Conservation (phyloP, 2,888 invertebrate species). For the Chymomyza amoena region DNA sequence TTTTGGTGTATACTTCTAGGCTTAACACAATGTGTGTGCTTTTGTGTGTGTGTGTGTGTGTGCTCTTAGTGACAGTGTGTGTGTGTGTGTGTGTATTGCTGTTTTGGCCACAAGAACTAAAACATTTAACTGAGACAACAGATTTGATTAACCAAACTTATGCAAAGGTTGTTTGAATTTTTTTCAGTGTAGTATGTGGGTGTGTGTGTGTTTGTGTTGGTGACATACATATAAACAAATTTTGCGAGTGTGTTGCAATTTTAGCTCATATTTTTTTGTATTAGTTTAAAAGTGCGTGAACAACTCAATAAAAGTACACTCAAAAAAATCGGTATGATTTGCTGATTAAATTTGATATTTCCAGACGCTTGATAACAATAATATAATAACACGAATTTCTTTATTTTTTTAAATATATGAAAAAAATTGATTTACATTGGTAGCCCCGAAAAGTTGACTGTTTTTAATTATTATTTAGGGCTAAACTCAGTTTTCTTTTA, state of each 20-base stretch:
- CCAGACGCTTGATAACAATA: not conserved
- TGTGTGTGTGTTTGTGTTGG: not conserved
- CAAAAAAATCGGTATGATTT: not conserved
- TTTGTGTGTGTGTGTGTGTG: not conserved
- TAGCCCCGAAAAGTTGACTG: too few relatives aligned
- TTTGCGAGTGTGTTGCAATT: not conserved
- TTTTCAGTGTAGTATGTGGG: not conserved
- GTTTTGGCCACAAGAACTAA: slow-evolving; percentile 22
- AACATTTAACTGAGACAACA: slow-evolving; percentile 33
- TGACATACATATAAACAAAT: not conserved
- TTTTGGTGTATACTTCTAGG: slow-evolving; percentile 5
- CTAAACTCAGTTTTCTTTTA: too few relatives aligned
- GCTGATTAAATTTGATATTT: not conserved
- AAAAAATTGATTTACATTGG: too few relatives aligned
- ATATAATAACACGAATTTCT: too few relatives aligned
- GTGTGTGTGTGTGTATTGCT: slow-evolving; percentile 12
- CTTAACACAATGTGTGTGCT: slow-evolving; percentile 17
- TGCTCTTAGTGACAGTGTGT: not conserved
- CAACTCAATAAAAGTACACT: not conserved
- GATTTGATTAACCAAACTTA: slow-evolving; percentile 2
- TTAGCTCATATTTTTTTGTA: not conserved
- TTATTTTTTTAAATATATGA: too few relatives aligned
- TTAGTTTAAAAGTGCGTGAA: slow-evolving; percentile 10
- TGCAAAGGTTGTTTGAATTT: not conserved
- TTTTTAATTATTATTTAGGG: too few relatives aligned